Percentiles rank a stretch among this genome's conserved stretches.
These are phyloP conservation scores for Teleopsis dalmanni DNA, from an alignment of 1,140 invertebrate genomes.

Conservation along the genomic window DNA sequence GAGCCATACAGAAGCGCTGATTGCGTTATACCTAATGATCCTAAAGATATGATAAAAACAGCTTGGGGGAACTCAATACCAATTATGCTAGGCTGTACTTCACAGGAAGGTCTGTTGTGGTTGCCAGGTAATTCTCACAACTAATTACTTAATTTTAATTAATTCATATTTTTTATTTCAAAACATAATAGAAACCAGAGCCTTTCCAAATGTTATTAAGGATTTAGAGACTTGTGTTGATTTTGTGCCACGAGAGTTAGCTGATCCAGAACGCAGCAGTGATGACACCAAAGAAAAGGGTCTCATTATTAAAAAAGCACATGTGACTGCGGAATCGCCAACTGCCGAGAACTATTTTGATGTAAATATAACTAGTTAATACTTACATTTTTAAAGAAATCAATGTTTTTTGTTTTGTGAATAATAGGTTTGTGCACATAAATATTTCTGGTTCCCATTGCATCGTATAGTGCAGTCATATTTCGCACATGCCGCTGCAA, in stretches of 20 bases:
- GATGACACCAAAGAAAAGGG: constrained; percentile 19
- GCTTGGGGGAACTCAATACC: constrained; percentile 43
- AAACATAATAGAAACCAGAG: constrained; percentile 12
- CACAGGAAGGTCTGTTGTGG: constrained; percentile 37
- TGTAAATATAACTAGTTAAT: constrained; percentile 16
- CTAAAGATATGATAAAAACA: constrained; percentile 31
- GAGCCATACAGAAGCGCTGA: constrained; percentile 32
- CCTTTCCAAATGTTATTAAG: constrained; percentile 19
- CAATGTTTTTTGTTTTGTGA: background rate
- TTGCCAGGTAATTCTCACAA: background rate
- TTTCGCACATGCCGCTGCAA: constrained; percentile 27
- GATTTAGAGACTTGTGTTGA: constrained; percentile 22
- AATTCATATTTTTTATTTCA: background rate
- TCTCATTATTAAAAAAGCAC: constrained; percentile 20
- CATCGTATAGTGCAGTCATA: constrained; percentile 34
- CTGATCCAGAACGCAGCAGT: constrained; percentile 9
- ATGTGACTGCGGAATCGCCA: constrained; percentile 23
- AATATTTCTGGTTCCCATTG: constrained; percentile 41
- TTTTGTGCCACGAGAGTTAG: constrained; percentile 27
- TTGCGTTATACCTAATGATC: constrained; percentile 35
- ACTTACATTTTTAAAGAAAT: background rate
- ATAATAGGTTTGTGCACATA: constrained; percentile 28
- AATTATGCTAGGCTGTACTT: constrained; percentile 41
- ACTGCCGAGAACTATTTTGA: constrained; percentile 31
- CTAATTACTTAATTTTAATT: background rate